Evolutionary conservation across 1,140 invertebrate species (phyloP), one percentile per base, ranked within the genome.

Genomic region (Daktulosphaira vitifoliae): DNA sequence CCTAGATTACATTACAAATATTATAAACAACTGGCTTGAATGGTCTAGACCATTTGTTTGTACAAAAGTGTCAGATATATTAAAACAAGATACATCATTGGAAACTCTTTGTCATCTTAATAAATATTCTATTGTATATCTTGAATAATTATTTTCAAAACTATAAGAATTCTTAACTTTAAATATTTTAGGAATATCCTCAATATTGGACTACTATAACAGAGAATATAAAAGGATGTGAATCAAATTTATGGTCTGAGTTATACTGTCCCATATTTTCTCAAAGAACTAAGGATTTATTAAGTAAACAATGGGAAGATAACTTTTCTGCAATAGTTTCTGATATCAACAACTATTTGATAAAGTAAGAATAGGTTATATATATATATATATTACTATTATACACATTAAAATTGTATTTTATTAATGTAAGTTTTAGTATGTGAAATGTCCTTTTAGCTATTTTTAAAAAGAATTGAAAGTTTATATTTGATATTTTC

Each of bases 201-300:
- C 42, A 48, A 48, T 16, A 62, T 9, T 62, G 56, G 56, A 33
- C 56, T 2, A 25, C 25, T 48, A 62, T 62, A 46, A 46, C 42
- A 7, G 56, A 62, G 20, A 16, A 62, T 29, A 62, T 62, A 20
- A n/a, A n/a, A n/a, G 22, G n/a, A 1, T 48, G 42, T 48, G 42
- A 62, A 33, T 46, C 26, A 9, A 16, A 62, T 22, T 33, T 62
- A 2, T 62, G 56, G 56, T 62, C 42, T 33, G 56, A 62, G 46
- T 62, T 62, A 48, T 62, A 62, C 18, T 62, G 56, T 48, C 56
- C 56, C 3, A 18, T 62, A 1, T 62, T 62, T 46, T 39, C 56
- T 48, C 56, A 62, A 62, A 62, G 25, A 48, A 62, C 42, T 46
- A 62, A 62, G 46, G 25, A 29, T 11, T 23, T 62, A 13, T 22